These are phyloP conservation scores for Nothura maculosa DNA, from an alignment of 2,797 vertebrate genomes.

Conservation along the genomic window DNA sequence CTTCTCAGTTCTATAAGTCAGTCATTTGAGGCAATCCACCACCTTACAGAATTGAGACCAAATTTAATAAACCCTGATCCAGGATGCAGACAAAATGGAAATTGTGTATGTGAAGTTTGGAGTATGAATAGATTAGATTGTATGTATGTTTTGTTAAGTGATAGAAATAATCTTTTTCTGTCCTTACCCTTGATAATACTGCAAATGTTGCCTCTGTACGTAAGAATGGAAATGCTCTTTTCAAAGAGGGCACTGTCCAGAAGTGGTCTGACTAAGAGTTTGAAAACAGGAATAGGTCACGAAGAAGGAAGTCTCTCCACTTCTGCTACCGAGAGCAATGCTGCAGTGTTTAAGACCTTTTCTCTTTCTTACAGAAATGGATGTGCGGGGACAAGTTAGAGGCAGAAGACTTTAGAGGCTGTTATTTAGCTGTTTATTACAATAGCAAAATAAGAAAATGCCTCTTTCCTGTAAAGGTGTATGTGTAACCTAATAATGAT, in stretches of 20 bases:
- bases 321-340: not conserved
- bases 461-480: not conserved
- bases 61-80: not conserved
- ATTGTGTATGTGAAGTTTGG: not conserved
- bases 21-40: not conserved
- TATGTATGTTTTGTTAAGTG: not conserved
- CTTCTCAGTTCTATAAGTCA: not conserved
- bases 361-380: not conserved
- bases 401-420: not conserved
- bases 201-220: not conserved
- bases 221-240: not conserved
- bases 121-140: not conserved
- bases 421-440: rapidly evolving
- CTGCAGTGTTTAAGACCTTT: not conserved
- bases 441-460: not conserved
- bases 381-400: not conserved
- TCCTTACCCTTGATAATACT: not conserved
- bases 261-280: not conserved
- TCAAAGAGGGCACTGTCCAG: not conserved
- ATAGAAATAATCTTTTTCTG: not conserved
- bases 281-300: not conserved
- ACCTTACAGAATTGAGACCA: not conserved
- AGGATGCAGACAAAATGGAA: not conserved
- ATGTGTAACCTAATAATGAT: not conserved
- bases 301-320: not conserved